A percentile compares a stretch with the other conserved stretches of the same genome.
Evolutionary conservation across 2,888 invertebrate genomes (phyloP).

Genomic region (Macaria notata): DNA sequence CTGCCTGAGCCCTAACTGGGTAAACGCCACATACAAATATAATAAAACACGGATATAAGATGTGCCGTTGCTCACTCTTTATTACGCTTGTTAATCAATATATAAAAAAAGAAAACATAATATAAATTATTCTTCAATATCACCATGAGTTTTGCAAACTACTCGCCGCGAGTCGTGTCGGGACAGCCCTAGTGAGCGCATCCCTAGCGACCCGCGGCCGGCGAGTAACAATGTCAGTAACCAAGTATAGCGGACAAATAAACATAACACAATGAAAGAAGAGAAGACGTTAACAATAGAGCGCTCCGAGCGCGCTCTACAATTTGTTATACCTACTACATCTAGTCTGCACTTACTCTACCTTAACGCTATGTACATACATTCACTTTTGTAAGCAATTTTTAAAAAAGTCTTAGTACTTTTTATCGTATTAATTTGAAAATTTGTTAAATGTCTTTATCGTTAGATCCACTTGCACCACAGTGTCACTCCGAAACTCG

Average conservation of each 20-base stretch:
- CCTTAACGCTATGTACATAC: conserved; percentile 80
- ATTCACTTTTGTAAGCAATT: conserved; percentile 75
- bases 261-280: conserved; percentile 51
- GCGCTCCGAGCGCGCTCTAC: conserved; percentile 55
- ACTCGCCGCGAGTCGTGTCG: conserved; percentile 45
- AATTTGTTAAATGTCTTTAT: conserved; percentile 82
- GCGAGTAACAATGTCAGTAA: conserved; percentile 51
- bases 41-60: conserved; percentile 72
- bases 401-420: conserved; percentile 79
- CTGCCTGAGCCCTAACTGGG: background rate
- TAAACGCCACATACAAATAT: conserved; percentile 8
- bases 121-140: conserved; percentile 78
- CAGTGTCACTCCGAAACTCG: conserved; percentile 52
- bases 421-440: conserved; percentile 78
- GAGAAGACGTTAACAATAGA: conserved; percentile 49
- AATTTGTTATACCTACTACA: conserved; percentile 82
- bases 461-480: conserved; percentile 76
- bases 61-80: conserved; percentile 81
- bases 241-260: conserved; percentile 53
- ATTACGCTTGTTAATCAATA: conserved; percentile 80
- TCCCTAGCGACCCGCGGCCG: conserved; percentile 26
- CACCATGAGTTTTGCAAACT: conserved; percentile 64
- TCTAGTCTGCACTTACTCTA: conserved; percentile 75
- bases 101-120: conserved; percentile 68
- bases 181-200: conserved; percentile 14